Conservation (phyloP, 2,113 vertebrate genomes). For the Talpa occidentalis region DNA sequence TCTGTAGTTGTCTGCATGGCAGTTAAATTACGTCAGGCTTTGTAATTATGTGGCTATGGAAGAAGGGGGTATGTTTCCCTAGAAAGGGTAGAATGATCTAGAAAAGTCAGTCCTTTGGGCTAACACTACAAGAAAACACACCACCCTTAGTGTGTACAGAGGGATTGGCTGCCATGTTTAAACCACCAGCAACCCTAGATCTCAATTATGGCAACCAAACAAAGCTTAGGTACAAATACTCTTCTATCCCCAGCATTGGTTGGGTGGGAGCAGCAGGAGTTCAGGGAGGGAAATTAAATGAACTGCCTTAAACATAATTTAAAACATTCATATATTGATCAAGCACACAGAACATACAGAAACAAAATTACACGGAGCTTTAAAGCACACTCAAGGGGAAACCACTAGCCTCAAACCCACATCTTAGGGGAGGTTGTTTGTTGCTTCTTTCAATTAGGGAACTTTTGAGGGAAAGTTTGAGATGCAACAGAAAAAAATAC, state of each 20-base stretch:
- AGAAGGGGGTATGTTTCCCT: not conserved
- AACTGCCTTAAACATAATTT: not conserved
- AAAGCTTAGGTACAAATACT: not conserved
- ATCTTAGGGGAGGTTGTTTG: not conserved
- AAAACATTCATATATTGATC: slow-evolving; percentile 33
- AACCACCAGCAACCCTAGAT: not conserved
- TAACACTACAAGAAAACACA: not conserved
- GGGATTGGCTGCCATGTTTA: not conserved
- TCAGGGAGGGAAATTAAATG: not conserved
- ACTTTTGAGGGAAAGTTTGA: not conserved
- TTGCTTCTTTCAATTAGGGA: not conserved
- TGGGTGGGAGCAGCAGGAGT: not conserved
- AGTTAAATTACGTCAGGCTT: not conserved
- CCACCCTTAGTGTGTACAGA: not conserved
- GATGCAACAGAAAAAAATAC: not conserved
- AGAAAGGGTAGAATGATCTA: not conserved
- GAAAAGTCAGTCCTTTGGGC: not conserved
- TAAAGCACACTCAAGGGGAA: not conserved
- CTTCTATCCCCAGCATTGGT: not conserved
- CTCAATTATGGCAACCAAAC: not conserved
- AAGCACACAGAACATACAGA: not conserved
- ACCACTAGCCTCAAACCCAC: not conserved
- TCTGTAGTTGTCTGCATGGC: slow-evolving; percentile 28
- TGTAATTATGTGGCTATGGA: not conserved
- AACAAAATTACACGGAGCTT: not conserved